Evolutionary conservation across 53 echinoderm and acorn worm species (phyloP), one percentile per base, ranked within the genome.

Genomic region (Arbacia lixula): DNA sequence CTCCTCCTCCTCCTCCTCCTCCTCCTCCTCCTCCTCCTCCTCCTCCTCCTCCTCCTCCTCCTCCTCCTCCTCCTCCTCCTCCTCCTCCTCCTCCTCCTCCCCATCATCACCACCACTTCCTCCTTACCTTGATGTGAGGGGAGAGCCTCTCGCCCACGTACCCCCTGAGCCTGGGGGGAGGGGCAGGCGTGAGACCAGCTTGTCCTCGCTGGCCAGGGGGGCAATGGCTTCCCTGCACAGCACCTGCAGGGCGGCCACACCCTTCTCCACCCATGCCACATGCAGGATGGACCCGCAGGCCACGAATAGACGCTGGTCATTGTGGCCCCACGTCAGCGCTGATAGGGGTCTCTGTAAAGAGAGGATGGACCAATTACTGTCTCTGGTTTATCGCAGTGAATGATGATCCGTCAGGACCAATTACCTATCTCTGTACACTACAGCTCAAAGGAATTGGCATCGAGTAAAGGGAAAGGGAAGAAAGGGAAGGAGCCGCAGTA

Each of bases 251-350:
- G 99, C 92, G 17, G 99, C 99, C 37, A 99, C 91, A 8, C 92
- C 92, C 87, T 94, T 95, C 86, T 92, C 90, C 17, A 95, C 86
- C 99, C 99, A 99, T 9, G 99, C 99, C 26, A 95, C 94, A 55
- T 99, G 99, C 3, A 98, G 92, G 41, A 98, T 88, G 43, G 94
- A 85, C 5, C 99, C 99, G 51, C 99, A 98, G 53, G 99, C 99
- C 17, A 98, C 90, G 30, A 97, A 98, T 12, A 98, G 92, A n/a
- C 99, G 85, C 22, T 92, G 94, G 73, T 98, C 99, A 28, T 98
- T 94, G 88, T 98, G 99, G 42, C 99, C 99, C 99, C 99, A 98
- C 1, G 99, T 88, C 56, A 98, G 36, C 6, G 99, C 94, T 5
- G 99, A 92, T 4, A 98, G 90, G 16, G 92, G 94, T 87, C 86